Percentiles rank a stretch among this genome's conserved stretches.
Conservation (phyloP, 92 coral and sea anemone species). For the Zoanthus sansibaricus region DNA sequence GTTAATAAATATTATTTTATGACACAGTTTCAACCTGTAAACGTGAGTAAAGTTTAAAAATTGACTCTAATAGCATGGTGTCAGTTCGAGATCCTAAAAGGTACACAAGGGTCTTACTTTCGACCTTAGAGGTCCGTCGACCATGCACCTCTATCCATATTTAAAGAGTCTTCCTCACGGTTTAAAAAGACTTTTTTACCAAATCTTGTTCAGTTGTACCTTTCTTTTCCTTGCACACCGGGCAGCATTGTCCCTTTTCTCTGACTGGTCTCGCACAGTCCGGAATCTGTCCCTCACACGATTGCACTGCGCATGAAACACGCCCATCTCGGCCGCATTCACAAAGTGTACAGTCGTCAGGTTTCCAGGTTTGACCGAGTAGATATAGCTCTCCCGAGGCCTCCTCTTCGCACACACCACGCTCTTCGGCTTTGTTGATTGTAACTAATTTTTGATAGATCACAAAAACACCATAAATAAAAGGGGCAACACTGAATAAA, state of each 20-base stretch:
- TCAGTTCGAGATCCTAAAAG: too few species aligned
- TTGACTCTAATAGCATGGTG: too few species aligned
- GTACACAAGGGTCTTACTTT: too few species aligned
- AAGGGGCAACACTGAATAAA: too few species aligned
- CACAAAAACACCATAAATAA: too few species aligned
- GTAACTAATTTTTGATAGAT: constrained; percentile 52
- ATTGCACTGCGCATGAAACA: constrained; percentile 87
- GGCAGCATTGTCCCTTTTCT: constrained; percentile 94
- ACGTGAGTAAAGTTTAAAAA: too few species aligned
- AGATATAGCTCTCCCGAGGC: constrained; percentile 84
- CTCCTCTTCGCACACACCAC: constrained; percentile 79
- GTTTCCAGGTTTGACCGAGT: constrained; percentile 94
- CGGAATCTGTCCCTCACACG: constrained; percentile 80
- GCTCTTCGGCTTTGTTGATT: constrained; percentile 76
- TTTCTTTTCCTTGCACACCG: constrained; percentile 81
- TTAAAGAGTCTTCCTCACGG: too few species aligned
- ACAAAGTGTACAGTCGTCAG: constrained; percentile 93
- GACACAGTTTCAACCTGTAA: too few species aligned
- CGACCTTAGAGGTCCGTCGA: too few species aligned
- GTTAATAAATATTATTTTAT: too few species aligned
- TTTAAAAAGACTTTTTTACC: too few species aligned
- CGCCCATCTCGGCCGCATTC: constrained; percentile 92
- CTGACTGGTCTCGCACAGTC: constrained; percentile 85
- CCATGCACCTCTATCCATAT: too few species aligned
- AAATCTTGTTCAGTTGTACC: constrained; percentile 40